Conservation (phyloP, 2,113 vertebrate species). For the Athene noctua region DNA sequence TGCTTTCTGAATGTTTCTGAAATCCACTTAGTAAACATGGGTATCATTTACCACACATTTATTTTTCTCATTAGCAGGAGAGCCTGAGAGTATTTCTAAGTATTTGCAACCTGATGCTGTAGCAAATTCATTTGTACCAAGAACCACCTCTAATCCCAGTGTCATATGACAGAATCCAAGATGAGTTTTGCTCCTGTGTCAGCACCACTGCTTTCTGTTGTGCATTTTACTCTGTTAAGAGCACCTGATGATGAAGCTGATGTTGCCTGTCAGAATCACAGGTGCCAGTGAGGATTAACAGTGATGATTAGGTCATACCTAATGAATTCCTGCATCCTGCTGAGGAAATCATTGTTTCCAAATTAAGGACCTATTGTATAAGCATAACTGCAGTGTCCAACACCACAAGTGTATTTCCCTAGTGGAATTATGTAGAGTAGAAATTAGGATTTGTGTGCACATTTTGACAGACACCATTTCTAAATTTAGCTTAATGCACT, state of each 20-base stretch:
- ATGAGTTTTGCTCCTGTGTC: not conserved
- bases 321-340: slow-evolving; percentile 1
- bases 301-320: not conserved
- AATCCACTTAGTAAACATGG: not conserved
- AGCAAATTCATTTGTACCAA: not conserved
- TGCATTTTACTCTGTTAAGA: not conserved
- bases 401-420: not conserved
- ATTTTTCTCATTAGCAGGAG: not conserved
- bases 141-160: not conserved
- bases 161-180: not conserved
- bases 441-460: not conserved
- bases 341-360: not conserved
- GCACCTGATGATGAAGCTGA: not conserved
- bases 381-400: not conserved
- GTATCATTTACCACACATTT: not conserved
- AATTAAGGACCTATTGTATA: not conserved
- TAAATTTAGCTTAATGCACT: not conserved
- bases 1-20: not conserved
- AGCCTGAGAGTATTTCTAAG: not conserved
- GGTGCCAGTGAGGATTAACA: not conserved
- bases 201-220: not conserved
- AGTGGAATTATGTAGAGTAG: not conserved
- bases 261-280: not conserved
- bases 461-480: not conserved
- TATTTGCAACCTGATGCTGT: not conserved